Conservation (phyloP, 2,797 vertebrate species). For the Falco cherrug region DNA sequence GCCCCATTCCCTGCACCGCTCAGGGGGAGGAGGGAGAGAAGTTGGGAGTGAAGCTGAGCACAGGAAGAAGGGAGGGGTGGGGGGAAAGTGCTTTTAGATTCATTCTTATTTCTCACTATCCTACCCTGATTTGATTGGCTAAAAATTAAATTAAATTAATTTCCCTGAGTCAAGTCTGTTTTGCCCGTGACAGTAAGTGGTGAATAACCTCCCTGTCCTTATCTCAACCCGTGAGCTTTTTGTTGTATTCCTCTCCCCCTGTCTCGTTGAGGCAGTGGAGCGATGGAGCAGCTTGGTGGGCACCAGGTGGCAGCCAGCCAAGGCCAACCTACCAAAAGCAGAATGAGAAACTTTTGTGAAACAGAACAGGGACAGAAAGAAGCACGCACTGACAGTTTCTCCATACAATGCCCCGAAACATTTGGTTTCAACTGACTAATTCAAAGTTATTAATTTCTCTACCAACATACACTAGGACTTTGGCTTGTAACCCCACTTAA, state of each 20-base stretch:
- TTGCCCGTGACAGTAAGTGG: background rate
- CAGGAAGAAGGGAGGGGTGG: background rate
- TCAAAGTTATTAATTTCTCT: background rate
- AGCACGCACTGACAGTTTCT: background rate
- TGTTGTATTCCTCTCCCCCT: background rate
- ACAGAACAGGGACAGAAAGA: background rate
- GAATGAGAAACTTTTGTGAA: background rate
- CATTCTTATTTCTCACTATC: rapidly evolving
- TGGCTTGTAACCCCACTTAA: background rate
- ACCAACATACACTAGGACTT: background rate
- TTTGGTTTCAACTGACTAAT: background rate
- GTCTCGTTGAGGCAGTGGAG: background rate
- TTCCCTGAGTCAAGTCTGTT: background rate
- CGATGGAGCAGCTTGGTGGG: background rate
- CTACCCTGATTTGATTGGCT: background rate
- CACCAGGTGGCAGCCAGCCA: background rate
- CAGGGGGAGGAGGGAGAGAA: background rate
- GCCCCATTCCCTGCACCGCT: no score
- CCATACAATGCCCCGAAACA: background rate
- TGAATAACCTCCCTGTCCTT: background rate
- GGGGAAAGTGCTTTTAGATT: background rate
- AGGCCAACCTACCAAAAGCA: background rate
- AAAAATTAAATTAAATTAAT: background rate
- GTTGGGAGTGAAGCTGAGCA: background rate
- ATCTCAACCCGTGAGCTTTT: rapidly evolving